These are phyloP conservation scores for Halocynthia roretzi DNA, from an alignment of 23 tunicate genomes.

Conservation along the genomic window DNA sequence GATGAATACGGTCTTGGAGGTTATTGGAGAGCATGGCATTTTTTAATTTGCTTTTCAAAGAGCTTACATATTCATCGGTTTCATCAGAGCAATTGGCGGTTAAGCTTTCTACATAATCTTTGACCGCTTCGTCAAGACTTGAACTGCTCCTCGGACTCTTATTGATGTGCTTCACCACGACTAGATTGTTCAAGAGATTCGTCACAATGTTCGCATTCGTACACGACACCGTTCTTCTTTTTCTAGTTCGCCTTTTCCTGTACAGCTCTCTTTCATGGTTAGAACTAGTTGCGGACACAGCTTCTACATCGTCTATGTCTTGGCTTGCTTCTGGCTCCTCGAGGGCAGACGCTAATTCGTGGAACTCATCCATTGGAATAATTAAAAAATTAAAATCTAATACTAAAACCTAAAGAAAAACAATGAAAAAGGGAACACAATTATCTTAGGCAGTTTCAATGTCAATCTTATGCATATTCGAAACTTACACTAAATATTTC, in stretches of 20 bases:
- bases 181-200: constrained; percentile 11
- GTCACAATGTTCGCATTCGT: background rate
- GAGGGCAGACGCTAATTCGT: constrained; percentile 63
- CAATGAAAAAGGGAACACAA: no score
- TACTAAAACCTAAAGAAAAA: no score
- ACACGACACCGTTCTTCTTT: constrained; percentile 17
- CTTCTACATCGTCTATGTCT: constrained; percentile 46
- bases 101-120: constrained; percentile 18
- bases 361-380: constrained; percentile 52
- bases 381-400: background rate
- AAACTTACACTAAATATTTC: no score
- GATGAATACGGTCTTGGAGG: constrained; percentile 9
- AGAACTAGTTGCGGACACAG: constrained; percentile 5
- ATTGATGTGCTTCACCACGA: background rate
- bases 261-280: constrained; percentile 14
- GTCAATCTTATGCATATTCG: no score
- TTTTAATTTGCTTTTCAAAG: background rate
- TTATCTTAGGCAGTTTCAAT: no score
- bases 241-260: constrained; percentile 30
- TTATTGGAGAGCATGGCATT: background rate
- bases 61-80: background rate
- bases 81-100: constrained; percentile 30
- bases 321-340: constrained; percentile 57
- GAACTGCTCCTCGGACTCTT: constrained; percentile 17
- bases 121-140: constrained; percentile 14